These are phyloP conservation scores for Pseudocheirus occidentalis DNA, from an alignment of 2,797 vertebrate genomes.

Conservation along the genomic window DNA sequence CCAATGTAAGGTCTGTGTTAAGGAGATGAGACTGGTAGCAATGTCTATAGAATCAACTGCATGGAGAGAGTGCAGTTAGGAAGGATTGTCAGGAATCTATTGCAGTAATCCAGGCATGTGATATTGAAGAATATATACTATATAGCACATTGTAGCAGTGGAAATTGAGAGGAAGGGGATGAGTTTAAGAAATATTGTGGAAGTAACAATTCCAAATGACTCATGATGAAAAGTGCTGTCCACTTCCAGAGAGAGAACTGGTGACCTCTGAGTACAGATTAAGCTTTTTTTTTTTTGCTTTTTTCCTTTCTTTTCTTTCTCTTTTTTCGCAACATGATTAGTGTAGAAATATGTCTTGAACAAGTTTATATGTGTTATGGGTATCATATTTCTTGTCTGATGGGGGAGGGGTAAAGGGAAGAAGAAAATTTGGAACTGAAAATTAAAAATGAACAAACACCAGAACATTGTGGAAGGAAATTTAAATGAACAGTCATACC, in stretches of 20 bases:
- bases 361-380: no score
- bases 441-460: no score
- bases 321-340: no score
- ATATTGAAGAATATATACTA: neutral
- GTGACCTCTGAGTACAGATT: no score
- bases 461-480: no score
- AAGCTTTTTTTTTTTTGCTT: neutral
- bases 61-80: neutral
- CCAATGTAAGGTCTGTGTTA: neutral
- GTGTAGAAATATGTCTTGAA: no score
- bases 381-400: no score
- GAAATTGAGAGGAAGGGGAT: neutral
- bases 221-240: neutral
- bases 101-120: neutral
- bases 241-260: neutral
- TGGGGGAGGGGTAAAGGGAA: no score
- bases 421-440: no score
- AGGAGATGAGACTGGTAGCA: neutral
- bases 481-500: no score
- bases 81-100: neutral
- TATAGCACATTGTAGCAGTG: neutral
- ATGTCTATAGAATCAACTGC: neutral
- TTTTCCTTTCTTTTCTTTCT: no score
- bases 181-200: neutral
- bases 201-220: neutral